These are phyloP conservation scores for Dasysyrphus albostriatus DNA, from an alignment of 2,888 invertebrate genomes.

Conservation along the genomic window DNA sequence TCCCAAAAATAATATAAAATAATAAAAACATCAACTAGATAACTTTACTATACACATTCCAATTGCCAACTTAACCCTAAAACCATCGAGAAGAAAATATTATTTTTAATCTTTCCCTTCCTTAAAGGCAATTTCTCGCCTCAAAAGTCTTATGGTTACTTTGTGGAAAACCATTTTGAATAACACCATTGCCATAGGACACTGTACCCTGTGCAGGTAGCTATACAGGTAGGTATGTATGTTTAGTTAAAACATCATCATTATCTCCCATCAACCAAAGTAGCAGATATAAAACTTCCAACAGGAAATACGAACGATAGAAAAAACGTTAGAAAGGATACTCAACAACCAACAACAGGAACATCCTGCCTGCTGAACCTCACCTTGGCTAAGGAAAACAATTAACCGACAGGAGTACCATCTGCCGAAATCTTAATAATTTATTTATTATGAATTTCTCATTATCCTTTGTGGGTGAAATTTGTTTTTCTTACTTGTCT, in stretches of 20 bases:
- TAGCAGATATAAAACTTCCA: constrained; percentile 61
- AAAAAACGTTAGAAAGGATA: background rate
- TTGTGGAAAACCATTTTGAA: constrained; percentile 64
- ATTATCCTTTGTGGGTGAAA: constrained; percentile 71
- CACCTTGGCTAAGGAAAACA: constrained; percentile 63
- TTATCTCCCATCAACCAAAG: constrained; percentile 67
- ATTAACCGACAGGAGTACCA: constrained; percentile 74
- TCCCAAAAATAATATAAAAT: background rate
- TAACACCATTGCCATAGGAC: constrained; percentile 42
- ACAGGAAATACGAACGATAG: constrained; percentile 19
- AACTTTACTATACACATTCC: background rate
- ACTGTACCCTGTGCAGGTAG: background rate
- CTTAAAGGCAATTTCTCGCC: constrained; percentile 64
- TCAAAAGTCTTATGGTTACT: constrained; percentile 70
- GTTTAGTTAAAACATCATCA: constrained; percentile 62
- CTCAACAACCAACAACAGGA: background rate
- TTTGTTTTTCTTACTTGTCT: constrained; percentile 46
- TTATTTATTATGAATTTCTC: constrained; percentile 76
- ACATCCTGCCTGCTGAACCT: constrained; percentile 42
- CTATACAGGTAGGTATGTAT: background rate
- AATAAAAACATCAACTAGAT: background rate
- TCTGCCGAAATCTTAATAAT: constrained; percentile 76
- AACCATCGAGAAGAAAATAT: constrained; percentile 51
- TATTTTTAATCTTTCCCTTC: constrained; percentile 63
- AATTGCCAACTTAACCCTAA: constrained; percentile 24